Percentiles rank a stretch among this genome's conserved stretches.
phyloP scores from a whole-genome alignment of 2,888 invertebrate species.

The Heliconius cydno region DNA sequence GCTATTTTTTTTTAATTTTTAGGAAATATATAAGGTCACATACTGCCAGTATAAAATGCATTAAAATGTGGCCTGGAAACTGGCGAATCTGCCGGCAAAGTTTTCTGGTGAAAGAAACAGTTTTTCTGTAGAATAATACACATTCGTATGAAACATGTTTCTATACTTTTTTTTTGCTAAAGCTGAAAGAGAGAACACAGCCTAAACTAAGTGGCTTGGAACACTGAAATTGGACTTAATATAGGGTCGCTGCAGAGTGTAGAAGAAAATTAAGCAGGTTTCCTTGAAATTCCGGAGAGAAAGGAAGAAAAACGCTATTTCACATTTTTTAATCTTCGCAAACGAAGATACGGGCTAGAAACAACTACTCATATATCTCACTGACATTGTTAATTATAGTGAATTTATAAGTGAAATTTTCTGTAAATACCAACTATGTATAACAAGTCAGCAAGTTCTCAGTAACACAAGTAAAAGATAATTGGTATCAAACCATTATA shows the following conservation, averaged over 20 bases:
- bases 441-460: too few species aligned
- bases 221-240: not conserved
- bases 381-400: not conserved
- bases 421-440: not conserved
- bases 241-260: not conserved
- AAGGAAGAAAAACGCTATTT: too few species aligned
- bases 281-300: too few species aligned
- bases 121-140: not conserved
- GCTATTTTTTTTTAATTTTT: not conserved
- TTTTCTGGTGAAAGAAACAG: not conserved
- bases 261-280: too few species aligned
- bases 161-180: not conserved
- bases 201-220: not conserved
- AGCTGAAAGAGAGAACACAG: not conserved
- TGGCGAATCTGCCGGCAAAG: not conserved
- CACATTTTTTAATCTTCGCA: not conserved
- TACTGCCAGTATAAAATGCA: too few species aligned
- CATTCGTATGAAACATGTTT: too few species aligned
- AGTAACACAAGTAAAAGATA: not conserved
- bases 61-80: not conserved
- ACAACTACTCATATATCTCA: not conserved
- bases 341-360: not conserved
- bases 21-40: not conserved
- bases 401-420: not conserved
- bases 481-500: constrained; percentile 23